Conservation (phyloP, 2,797 vertebrate genomes). For the Pristis pectinata region DNA sequence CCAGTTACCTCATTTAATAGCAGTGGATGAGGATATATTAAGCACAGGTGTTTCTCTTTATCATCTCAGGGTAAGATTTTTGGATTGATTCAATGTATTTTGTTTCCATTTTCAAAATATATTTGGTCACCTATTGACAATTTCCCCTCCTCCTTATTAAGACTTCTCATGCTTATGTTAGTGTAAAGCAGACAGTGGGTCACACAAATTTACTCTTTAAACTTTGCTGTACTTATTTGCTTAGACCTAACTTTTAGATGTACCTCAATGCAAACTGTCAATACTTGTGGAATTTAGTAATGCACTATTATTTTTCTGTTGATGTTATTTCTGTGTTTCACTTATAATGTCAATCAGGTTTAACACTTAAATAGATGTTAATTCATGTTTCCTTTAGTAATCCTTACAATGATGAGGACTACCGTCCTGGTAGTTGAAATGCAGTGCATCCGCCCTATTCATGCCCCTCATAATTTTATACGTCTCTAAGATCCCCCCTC, state of each 20-base stretch:
- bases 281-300: background rate
- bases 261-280: background rate
- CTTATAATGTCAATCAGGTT: background rate
- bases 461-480: too few relatives aligned
- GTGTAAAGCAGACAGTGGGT: background rate
- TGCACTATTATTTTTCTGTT: background rate
- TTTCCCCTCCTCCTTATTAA: background rate
- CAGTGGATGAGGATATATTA: constrained; percentile 81
- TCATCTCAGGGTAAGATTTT: constrained; percentile 77
- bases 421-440: background rate
- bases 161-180: background rate
- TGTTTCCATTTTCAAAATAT: background rate
- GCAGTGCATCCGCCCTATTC: too few relatives aligned
- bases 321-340: background rate
- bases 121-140: background rate
- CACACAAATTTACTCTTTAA: background rate
- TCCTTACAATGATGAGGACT: background rate
- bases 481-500: too few relatives aligned
- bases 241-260: background rate
- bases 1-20: constrained; percentile 79
- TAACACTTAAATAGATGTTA: background rate
- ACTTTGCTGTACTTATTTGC: background rate
- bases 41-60: constrained; percentile 89
- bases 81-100: background rate
- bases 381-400: background rate